These are phyloP conservation scores for Pharmacophagus antenor DNA, from an alignment of 2,888 invertebrate species.

Conservation along the genomic window DNA sequence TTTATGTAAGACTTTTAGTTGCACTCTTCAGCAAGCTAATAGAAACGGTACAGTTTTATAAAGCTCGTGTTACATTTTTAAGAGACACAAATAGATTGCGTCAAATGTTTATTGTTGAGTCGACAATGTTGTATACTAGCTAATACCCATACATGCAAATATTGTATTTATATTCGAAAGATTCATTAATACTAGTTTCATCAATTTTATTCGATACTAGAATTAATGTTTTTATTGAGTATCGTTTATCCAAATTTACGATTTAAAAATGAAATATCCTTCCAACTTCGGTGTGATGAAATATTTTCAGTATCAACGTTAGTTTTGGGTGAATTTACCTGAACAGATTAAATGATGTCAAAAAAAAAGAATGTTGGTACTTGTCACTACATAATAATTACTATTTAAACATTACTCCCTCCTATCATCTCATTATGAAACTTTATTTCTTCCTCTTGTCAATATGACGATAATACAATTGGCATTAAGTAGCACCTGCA, in stretches of 20 bases:
- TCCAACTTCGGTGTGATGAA: too few relatives aligned
- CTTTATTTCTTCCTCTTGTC: neutral
- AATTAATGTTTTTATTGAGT: neutral
- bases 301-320: too few relatives aligned
- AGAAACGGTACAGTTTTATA: conserved; percentile 1
- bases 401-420: neutral
- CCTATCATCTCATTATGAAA: neutral
- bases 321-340: too few relatives aligned
- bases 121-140: neutral
- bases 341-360: too few relatives aligned
- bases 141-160: neutral
- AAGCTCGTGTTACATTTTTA: conserved; percentile 1
- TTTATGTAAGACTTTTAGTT: conserved; percentile 2
- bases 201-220: neutral
- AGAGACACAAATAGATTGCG: neutral
- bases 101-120: neutral
- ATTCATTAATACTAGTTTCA: neutral
- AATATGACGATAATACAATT: too few relatives aligned
- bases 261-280: too few relatives aligned
- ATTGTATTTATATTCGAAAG: neutral
- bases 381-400: too few relatives aligned
- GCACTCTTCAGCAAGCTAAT: neutral
- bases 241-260: neutral
- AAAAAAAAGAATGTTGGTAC: too few relatives aligned
- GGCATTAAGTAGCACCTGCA: too few relatives aligned